These are phyloP conservation scores for Pyxicephalus adspersus DNA, from an alignment of 2,113 vertebrate genomes.

Conservation along the genomic window DNA sequence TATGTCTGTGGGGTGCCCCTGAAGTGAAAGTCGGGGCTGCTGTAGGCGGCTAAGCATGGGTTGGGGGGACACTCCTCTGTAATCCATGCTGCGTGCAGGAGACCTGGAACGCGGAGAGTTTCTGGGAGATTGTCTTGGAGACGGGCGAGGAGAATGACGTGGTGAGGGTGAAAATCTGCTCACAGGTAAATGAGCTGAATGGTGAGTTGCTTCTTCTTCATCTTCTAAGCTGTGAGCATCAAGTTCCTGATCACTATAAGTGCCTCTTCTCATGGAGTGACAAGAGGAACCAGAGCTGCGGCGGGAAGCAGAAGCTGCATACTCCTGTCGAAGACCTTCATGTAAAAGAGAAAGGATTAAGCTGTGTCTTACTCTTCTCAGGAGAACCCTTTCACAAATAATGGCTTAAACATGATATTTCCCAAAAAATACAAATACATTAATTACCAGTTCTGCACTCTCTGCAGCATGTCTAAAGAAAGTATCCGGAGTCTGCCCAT, in stretches of 20 bases:
- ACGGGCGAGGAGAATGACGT: conserved; percentile 89
- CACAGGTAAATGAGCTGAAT: conserved; percentile 82
- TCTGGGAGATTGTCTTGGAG: conserved; percentile 85
- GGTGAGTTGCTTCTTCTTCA: conserved; percentile 88
- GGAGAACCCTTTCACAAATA: too few relatives aligned
- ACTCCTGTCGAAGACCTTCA: conserved; percentile 94
- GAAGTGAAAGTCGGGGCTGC: conserved; percentile 93
- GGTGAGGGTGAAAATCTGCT: conserved; percentile 94
- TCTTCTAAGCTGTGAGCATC: conserved; percentile 96
- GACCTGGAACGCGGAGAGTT: conserved; percentile 95
- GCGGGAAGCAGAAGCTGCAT: conserved; percentile 90
- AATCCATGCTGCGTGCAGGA: conserved; percentile 90
- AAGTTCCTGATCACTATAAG: conserved; percentile 95
- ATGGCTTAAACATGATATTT: not conserved
- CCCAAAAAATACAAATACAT: too few relatives aligned
- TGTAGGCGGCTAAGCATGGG: conserved; percentile 94
- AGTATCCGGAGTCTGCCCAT: too few relatives aligned
- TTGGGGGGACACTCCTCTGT: conserved; percentile 87
- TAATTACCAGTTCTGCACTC: too few relatives aligned
- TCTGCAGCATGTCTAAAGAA: too few relatives aligned
- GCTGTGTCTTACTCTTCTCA: too few relatives aligned
- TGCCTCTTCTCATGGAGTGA: conserved; percentile 90
- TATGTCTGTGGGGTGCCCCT: conserved; percentile 87
- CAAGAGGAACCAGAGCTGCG: conserved; percentile 97
- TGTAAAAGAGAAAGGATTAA: too few relatives aligned